Base-by-base conservation (phyloP, 1,140 invertebrate species). In the Oncopodura yosiiana region DNA sequence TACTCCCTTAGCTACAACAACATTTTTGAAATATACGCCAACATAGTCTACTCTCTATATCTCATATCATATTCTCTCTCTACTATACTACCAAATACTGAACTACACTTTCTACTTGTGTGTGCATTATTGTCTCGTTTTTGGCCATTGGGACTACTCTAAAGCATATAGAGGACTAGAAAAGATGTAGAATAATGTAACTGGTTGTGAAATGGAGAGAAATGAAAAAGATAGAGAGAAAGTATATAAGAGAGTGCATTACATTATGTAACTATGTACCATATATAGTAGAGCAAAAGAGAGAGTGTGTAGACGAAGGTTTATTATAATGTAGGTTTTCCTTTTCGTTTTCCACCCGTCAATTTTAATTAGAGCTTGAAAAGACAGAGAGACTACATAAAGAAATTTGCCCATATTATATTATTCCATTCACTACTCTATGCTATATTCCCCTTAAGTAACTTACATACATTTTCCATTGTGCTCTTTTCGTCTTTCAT, bases 321-420 rank as follows among this genome's bases (percentile, higher is more conserved):
- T 55, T 55, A 58, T 58, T 53, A 58, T 58, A 58, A 58, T 58
- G 56, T 58, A 58, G 50, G 53, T 55, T 55, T 55, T 49, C 53
- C 57, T 49, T 54, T 59, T 54, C 57, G 45, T 54, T 59, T 53
- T 59, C 57, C 57, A 54, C 46, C 50, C 57, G 57, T 59, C 57
- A 59, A 49, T 59, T 59, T 59, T 59, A 59, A 59, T 59, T 59
- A 59, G 57, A n/a, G 43, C 45, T 49, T 49, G 44, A 53, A 51
- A 59, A 52, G 49, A 59, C 38, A 26, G 52, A 49, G 44, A 4
- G 46, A n/a, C 57, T 54, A 30, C 51, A 49, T 50, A 53, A 54
- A 49, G 57, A 54, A 59, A 59, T 59, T 48, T 39, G 39, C 43
- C 56, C 42, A 50, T 53, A 49, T 58, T 53, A 14, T 6, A 41